Base-by-base conservation (phyloP, 2,888 invertebrate species). In the Cremastobaeus sp. region DNA sequence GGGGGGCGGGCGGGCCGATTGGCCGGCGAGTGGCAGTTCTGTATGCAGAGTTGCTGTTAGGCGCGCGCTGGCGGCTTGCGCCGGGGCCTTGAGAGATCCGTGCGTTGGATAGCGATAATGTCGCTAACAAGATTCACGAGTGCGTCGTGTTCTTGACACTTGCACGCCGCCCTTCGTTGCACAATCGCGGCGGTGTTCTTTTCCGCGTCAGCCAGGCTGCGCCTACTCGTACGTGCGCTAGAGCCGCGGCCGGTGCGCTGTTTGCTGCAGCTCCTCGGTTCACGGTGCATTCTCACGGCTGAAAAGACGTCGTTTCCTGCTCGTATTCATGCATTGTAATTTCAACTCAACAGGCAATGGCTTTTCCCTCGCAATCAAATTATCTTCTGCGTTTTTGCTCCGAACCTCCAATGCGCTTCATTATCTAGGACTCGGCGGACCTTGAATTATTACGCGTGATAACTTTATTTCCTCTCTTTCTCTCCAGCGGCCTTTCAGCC, bases 61-160 rank as follows among this genome's bases (percentile, higher is more conserved):
- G 8, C 28, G 39, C 17, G 14, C 25, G 60, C 47, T 65, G 50
- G 41, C 60, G 34, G 32, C 14, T 57, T 34, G 52, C 54, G 32
- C 34, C 17, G 48, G 59, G 57, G 69, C 83, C 83, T 83, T 81
- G 82, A 76, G 66, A 66, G 80, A 78, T 77, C 62, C 74, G 74
- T 77, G 77, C 77, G 77, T 82, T 80, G 79, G 81, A 79, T 80
- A 80, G 65, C 80, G 80, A 80, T 83, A 83, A 82, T 80, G 77
- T 78, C 71, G 77, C 79, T 82, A 81, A 81, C 78, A 78, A 81
- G 81, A 69, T 72, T 69, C 77, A 77, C 77, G 57, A 72, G 78
- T 69, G 76, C 74, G 72, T 72, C 71, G 71, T 75, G 78, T 77
- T 81, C 81, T 81, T 81, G 81, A 81, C 80, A 80, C 80, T 74